Conservation (phyloP, 2,797 vertebrate species). For the Salmo trutta region DNA sequence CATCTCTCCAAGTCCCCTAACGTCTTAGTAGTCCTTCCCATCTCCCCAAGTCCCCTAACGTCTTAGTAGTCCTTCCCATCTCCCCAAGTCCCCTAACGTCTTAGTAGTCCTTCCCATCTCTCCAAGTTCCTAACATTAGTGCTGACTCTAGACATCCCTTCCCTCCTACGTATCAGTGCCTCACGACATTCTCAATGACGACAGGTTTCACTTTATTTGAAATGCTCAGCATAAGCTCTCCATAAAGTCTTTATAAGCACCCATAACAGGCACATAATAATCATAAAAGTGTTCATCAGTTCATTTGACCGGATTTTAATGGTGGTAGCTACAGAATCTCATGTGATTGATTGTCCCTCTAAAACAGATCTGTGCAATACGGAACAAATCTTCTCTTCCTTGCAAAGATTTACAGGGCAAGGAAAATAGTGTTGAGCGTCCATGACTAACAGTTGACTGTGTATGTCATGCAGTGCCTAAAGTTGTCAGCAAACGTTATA, state of each 20-base stretch:
- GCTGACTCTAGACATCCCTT: background rate
- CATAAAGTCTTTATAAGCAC: background rate
- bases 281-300: background rate
- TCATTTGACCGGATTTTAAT: background rate
- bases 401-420: background rate
- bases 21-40: background rate
- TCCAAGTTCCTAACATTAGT: background rate
- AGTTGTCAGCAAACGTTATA: background rate
- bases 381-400: background rate
- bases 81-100: too few relatives aligned
- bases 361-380: background rate
- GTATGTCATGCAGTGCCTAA: background rate
- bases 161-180: conserved; percentile 2
- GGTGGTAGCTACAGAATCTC: background rate
- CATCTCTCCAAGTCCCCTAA: background rate
- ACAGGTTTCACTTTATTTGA: conserved; percentile 12
- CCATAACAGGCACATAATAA: background rate
- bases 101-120: too few relatives aligned
- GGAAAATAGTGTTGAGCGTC: background rate
- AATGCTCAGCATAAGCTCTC: background rate
- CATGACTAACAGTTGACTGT: background rate
- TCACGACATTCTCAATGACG: background rate
- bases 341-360: background rate
- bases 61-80: background rate
- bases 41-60: too few relatives aligned